Base-by-base conservation (phyloP, 2,797 vertebrate species). In the Serranus cabrilla region DNA sequence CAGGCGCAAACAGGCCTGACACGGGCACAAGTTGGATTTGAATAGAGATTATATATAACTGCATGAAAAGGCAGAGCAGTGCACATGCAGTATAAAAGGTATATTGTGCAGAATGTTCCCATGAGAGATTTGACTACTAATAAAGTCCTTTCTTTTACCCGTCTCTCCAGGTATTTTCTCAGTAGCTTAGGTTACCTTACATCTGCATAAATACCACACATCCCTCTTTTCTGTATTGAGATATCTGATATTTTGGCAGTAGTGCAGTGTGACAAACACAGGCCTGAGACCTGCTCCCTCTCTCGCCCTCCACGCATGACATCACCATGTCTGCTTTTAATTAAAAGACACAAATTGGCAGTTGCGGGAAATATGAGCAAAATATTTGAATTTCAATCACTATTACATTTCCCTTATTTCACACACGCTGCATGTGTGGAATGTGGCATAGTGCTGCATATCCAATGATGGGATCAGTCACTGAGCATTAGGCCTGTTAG, bases 291-390 rank as follows among this genome's bases (percentile, higher is more conserved):
- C 67, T 66, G 76, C 67, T 74, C 58, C 27, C 20, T 57, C 47
- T 45, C 45, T 66, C 25, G 13, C 82, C 74, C 72, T 79, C 86
- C 76, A 86, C 85, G 89, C 84, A 34, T 89, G 82, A 92, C 70
- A 31, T 92, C 92, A 82, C 47, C 63, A 57, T 56, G 69, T 73
- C 74, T 92, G 73, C 60, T 91, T 94, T 94, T 95, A 95, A 95
- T 94, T 95, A 94, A 95, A 92, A 75, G 85, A 78, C 74, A 79
- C 83, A 64, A 85, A 91, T 92, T 72, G 54, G 60, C 72, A 71
- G 52, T 52, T 34, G 27, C 1, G 45, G 74, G 86, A 88, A 91
- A 92, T 89, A 88, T 87, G 86, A 88, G 87, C 42, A 67, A 93
- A 93, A 93, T 91, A 89, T 66, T 84, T 89, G 73, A 87, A 90